Evolutionary conservation across 2,113 vertebrate species (phyloP), one percentile per base, ranked within the genome.

Genomic region (Anas platyrhynchos): DNA sequence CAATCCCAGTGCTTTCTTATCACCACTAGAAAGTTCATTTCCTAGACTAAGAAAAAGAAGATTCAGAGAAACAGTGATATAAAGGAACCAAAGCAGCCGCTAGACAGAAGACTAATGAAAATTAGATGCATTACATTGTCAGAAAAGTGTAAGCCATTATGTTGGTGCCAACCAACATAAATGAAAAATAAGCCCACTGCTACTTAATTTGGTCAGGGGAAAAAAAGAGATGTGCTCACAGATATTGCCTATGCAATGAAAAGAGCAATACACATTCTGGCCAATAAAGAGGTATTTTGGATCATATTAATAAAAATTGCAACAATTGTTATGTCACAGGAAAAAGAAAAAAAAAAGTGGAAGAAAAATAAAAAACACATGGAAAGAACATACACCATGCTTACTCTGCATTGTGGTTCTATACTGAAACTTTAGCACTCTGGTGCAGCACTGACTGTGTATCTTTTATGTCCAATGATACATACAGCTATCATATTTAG

Each of bases 341-440:
- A 66, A 7, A 66, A 7, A 41, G 85, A 69, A 73, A 95, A 34
- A 2, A 44, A 46, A 46, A 46, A 46, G 46, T 2, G 83, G 59
- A 86, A 1, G 8, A 36, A 75, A 92, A 65, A 56, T 46, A 46
- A 79, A 89, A 78, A 68, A 1, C 8, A 58, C 27, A 59, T 10
- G 11, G 4, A 76, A 80, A 55, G 5, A 71, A 59, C 66, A 46
- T 26, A 41, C 2, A 1, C 13, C n/a, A 22, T 0, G 0, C 31
- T 76, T 65, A 54, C 38, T 54, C 67, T 90, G 36, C 72, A 61
- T 16, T 77, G 41, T 61, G 77, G 46, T 21, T 80, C 55, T 71
- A 13, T 7, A 23, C 22, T 54, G 68, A 88, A 77, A 83, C 22
- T 38, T 91, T 4, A 36, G 32, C 16, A 67, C 16, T 66, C 56